These are phyloP conservation scores for Bombyx huttoni DNA, from an alignment of 2,888 invertebrate species.

Conservation along the genomic window DNA sequence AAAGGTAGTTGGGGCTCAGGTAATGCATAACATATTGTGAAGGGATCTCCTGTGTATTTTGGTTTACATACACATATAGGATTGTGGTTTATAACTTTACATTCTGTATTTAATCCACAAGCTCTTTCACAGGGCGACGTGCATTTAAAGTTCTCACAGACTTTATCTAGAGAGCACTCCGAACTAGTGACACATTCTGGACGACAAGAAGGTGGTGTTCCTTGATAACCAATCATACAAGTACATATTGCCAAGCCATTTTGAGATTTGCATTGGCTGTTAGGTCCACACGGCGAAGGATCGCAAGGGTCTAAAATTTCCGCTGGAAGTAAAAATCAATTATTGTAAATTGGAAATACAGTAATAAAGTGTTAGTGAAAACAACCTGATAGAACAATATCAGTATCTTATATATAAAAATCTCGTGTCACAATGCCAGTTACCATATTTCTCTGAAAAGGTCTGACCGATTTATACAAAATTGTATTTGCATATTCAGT, in stretches of 20 bases:
- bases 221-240: constrained; percentile 77
- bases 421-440: no score
- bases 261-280: constrained; percentile 74
- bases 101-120: constrained; percentile 79
- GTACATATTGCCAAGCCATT: constrained; percentile 78
- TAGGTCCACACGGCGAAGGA: constrained; percentile 86
- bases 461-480: no score
- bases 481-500: no score
- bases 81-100: constrained; percentile 80
- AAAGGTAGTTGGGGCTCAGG: constrained; percentile 33
- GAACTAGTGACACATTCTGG: constrained; percentile 79
- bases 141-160: constrained; percentile 81
- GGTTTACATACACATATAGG: constrained; percentile 78
- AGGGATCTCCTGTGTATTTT: constrained; percentile 76
- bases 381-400: neutral
- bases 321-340: constrained; percentile 20
- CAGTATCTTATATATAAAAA: no score
- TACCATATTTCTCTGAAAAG: no score
- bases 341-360: neutral
- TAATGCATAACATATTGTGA: constrained; percentile 58
- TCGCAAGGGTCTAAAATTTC: constrained; percentile 62
- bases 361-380: neutral
- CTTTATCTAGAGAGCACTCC: constrained; percentile 76
- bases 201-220: constrained; percentile 78
- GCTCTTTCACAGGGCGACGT: constrained; percentile 79